Percentiles rank a stretch among this genome's conserved stretches.
Conservation (phyloP, 2,797 vertebrate genomes). For the Chloroceryle inda region DNA sequence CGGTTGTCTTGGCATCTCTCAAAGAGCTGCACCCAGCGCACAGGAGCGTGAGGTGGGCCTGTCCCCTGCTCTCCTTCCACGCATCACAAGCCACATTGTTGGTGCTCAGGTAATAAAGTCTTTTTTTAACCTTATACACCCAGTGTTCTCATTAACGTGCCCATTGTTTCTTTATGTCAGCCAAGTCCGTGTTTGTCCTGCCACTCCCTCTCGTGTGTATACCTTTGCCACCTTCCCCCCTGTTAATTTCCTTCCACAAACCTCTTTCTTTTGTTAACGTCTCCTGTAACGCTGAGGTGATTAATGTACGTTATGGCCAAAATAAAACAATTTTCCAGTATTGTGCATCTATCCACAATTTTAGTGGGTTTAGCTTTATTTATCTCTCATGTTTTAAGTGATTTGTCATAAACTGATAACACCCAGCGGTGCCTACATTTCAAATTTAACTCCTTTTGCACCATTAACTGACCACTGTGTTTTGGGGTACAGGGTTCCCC, state of each 20-base stretch:
- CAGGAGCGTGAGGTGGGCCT: background rate
- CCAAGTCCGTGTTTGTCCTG: conserved; percentile 52
- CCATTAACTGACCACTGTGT: background rate
- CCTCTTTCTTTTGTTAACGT: background rate
- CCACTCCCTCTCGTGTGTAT: background rate
- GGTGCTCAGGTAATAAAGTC: background rate
- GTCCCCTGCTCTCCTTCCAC: background rate
- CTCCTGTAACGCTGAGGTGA: background rate
- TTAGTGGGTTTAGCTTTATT: background rate
- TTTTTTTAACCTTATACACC: conserved; percentile 24
- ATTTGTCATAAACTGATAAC: background rate
- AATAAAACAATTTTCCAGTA: background rate
- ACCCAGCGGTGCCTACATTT: no score
- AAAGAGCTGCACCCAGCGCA: rapidly evolving
- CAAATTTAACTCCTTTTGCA: no score
- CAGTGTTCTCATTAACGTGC: conserved; percentile 17
- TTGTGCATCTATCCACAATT: rapidly evolving
- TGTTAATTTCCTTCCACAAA: background rate
- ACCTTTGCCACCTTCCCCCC: background rate
- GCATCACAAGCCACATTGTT: background rate
- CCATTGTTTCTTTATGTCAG: conserved; percentile 52
- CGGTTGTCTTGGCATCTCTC: background rate
- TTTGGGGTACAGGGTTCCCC: background rate
- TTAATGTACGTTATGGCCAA: background rate
- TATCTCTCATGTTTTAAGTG: no score